Percentiles rank a stretch among this genome's conserved stretches.
phyloP scores from a whole-genome alignment of 2,113 vertebrate species.

The Melanocharis versteri region DNA sequence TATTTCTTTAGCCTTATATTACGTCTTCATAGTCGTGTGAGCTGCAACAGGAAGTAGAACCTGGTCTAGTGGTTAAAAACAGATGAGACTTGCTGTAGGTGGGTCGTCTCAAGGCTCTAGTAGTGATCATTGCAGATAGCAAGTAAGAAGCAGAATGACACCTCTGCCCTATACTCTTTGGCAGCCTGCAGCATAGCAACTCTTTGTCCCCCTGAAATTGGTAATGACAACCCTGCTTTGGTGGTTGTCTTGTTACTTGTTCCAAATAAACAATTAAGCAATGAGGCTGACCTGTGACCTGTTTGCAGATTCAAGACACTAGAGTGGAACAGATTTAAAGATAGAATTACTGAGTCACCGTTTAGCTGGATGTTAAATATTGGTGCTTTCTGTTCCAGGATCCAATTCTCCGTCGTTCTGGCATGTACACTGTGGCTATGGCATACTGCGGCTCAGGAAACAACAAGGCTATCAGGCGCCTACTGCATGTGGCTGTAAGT shows the following conservation, averaged over 20 bases:
- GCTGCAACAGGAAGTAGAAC: neutral
- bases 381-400: constrained; percentile 77
- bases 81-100: neutral
- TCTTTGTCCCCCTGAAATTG: neutral
- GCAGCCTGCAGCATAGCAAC: neutral
- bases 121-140: neutral
- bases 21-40: neutral
- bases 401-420: constrained; percentile 94
- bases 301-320: neutral
- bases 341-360: neutral
- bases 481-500: constrained; percentile 97
- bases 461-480: constrained; percentile 96
- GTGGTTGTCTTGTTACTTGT: neutral
- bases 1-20: neutral
- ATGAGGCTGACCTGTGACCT: neutral
- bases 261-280: neutral
- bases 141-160: neutral
- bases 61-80: neutral
- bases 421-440: constrained; percentile 99
- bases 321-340: neutral
- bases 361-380: neutral
- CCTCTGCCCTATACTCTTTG: neutral
- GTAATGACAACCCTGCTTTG: neutral
- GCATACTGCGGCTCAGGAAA: constrained; percentile 98
- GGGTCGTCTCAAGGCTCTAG: neutral